Conservation (phyloP, 2,113 vertebrate species). For the Nipponia nippon region DNA sequence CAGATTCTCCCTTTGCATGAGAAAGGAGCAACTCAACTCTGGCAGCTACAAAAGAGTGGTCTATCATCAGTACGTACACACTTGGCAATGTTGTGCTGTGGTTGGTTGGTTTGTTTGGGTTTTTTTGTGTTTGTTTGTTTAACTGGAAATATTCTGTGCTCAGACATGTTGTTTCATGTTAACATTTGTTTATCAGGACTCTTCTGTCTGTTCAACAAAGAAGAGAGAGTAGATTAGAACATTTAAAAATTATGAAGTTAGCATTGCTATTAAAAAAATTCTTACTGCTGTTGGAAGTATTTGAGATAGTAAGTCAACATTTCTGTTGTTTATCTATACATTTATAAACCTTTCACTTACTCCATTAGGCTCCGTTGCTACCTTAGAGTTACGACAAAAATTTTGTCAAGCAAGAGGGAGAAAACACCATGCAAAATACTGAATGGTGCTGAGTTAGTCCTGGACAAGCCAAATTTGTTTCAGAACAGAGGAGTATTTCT, state of each 20-base stretch:
- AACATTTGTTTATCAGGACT: neutral
- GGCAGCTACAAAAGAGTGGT: neutral
- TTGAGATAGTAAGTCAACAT: neutral
- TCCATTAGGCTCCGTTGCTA: neutral
- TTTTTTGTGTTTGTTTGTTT: too few relatives aligned
- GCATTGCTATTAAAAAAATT: neutral
- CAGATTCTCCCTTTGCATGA: neutral
- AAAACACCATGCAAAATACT: neutral
- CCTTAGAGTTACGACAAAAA: neutral
- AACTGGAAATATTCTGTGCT: neutral
- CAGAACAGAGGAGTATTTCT: neutral
- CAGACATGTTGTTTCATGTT: neutral
- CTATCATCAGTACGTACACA: neutral
- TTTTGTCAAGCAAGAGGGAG: neutral
- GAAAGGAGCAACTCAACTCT: neutral
- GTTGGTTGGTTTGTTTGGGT: too few relatives aligned
- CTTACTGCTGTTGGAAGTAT: neutral
- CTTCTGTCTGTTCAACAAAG: neutral
- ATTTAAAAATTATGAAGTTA: neutral
- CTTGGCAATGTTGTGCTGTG: neutral
- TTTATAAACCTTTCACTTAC: neutral
- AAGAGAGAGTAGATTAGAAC: neutral
- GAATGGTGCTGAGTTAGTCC: neutral
- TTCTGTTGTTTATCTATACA: neutral
- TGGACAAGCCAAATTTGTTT: neutral